Conservation (phyloP, 2,797 vertebrate species). For the Crenuchus spilurus region DNA sequence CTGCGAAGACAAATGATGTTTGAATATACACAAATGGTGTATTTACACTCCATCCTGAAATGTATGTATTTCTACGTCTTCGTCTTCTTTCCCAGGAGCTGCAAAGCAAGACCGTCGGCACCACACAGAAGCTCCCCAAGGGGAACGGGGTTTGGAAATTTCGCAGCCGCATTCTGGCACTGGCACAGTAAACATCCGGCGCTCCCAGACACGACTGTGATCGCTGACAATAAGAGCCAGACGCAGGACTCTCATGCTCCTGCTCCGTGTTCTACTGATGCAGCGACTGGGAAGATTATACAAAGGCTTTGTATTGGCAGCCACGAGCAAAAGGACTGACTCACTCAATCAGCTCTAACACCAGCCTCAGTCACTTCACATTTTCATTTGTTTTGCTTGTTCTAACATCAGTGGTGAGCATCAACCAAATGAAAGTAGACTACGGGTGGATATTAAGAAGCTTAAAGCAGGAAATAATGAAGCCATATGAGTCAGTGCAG, state of each 20-base stretch:
- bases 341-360: conserved; percentile 16
- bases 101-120: conserved; percentile 26
- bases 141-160: conserved; percentile 38
- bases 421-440: not conserved
- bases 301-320: conserved; percentile 23
- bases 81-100: not conserved
- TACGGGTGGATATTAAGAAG: too few species aligned
- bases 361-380: conserved; percentile 9
- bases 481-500: too few species aligned
- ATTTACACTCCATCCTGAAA: conserved; percentile 34
- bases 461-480: too few species aligned
- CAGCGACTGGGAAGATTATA: conserved; percentile 27
- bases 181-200: conserved; percentile 51
- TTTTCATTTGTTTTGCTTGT: not conserved
- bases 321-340: conserved; percentile 16
- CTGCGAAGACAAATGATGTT: conserved; percentile 12
- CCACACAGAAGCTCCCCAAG: conserved; percentile 10
- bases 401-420: not conserved
- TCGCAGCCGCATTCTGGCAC: conserved; percentile 35
- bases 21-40: conserved; percentile 1
- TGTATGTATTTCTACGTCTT: too few species aligned
- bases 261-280: conserved; percentile 7
- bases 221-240: conserved; percentile 14
- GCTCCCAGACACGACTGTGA: conserved; percentile 37
- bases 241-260: conserved; percentile 14